Conservation (phyloP, 35 echinoderm and acorn worm species). For the Hemicentrotus pulcherrimus region DNA sequence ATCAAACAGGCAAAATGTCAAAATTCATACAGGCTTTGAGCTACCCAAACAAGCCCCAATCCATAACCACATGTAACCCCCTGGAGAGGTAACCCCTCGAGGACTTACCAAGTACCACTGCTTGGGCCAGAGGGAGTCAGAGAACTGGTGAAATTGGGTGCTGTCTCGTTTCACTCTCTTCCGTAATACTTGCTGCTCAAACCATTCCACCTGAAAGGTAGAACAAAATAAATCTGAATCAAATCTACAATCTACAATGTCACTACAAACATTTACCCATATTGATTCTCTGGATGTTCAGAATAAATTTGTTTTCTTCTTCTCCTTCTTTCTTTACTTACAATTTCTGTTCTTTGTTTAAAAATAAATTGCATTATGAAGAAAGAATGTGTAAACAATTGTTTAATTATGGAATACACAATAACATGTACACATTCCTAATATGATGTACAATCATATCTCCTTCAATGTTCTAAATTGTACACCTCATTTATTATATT, state of each 20-base stretch:
- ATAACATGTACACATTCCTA: no score
- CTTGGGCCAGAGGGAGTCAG: constrained; percentile 59
- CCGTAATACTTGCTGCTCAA: constrained; percentile 81
- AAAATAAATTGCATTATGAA: no score
- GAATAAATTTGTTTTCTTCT: not conserved
- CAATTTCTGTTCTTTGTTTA: no score
- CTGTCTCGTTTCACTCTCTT: constrained; percentile 80
- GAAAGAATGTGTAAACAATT: no score
- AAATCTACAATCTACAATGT: not conserved
- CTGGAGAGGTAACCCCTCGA: not conserved
- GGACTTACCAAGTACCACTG: constrained; percentile 98
- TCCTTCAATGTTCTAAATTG: no score
- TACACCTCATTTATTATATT: no score
- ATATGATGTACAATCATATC: no score
- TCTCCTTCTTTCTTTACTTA: not conserved
- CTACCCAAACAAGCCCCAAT: not conserved
- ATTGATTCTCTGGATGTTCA: not conserved
- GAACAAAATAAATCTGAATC: not conserved
- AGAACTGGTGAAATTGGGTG: constrained; percentile 24
- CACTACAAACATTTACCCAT: no score
- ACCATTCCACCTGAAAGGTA: constrained; percentile 79
- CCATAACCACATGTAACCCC: not conserved
- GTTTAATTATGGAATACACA: no score
- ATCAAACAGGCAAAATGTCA: not conserved
- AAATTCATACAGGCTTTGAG: not conserved